Conservation (phyloP, 2,888 invertebrate species). For the Toxonevra muliebris region DNA sequence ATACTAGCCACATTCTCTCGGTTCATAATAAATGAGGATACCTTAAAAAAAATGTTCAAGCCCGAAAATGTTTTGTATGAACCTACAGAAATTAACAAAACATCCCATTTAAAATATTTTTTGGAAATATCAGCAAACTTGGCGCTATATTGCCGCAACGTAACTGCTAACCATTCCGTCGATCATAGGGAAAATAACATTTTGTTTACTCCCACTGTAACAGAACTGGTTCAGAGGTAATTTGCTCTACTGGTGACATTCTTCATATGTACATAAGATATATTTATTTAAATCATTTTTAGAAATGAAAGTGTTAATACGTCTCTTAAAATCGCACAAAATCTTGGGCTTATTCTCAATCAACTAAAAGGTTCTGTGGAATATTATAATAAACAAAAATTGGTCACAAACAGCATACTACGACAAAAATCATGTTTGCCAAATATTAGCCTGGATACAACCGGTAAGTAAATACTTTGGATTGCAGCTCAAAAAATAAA, state of each 20-base stretch:
- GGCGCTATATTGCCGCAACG: constrained; percentile 75
- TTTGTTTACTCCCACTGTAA: constrained; percentile 68
- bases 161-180: constrained; percentile 69
- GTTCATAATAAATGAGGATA: constrained; percentile 69
- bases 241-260: background rate
- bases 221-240: constrained; percentile 55
- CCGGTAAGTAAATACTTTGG: constrained; percentile 37
- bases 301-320: constrained; percentile 40
- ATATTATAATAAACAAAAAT: constrained; percentile 68
- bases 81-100: constrained; percentile 54
- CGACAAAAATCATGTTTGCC: constrained; percentile 67
- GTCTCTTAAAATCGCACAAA: constrained; percentile 52
- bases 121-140: constrained; percentile 78
- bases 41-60: constrained; percentile 57
- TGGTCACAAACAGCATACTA: constrained; percentile 66
- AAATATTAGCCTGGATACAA: constrained; percentile 67
- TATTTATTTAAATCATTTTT: constrained; percentile 6
- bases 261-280: background rate
- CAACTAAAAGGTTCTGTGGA: constrained; percentile 69
- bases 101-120: constrained; percentile 64
- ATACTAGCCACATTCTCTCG: constrained; percentile 79
- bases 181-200: constrained; percentile 68
- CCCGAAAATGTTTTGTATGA: constrained; percentile 48
- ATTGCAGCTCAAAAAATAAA: background rate
- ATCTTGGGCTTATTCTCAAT: constrained; percentile 68